A percentile compares a stretch with the other conserved stretches of the same genome.
Conservation (phyloP, 1,140 invertebrate species). For the Lethrus apterus region DNA sequence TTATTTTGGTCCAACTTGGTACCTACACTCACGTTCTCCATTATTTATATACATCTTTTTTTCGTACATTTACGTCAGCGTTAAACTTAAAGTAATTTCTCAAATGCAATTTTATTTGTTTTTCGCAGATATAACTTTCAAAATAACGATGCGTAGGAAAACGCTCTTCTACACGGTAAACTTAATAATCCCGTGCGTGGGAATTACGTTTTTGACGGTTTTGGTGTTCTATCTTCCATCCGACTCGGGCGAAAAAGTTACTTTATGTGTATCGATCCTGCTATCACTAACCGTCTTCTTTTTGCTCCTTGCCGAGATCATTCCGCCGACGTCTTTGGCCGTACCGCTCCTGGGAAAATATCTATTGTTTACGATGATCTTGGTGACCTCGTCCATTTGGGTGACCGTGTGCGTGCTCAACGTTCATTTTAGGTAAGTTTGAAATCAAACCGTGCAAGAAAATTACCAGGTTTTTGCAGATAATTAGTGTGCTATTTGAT, state of each 20-base stretch:
- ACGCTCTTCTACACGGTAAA: constrained; percentile 90
- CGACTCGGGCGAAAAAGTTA: constrained; percentile 90
- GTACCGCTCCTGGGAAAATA: constrained; percentile 97
- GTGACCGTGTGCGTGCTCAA: constrained; percentile 96
- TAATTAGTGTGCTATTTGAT: not conserved
- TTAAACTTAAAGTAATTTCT: no score
- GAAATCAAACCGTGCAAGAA: not conserved
- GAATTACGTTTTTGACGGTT: constrained; percentile 88
- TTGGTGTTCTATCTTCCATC: constrained; percentile 94
- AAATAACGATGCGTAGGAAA: constrained; percentile 87
- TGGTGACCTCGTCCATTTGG: constrained; percentile 94
- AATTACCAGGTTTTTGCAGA: constrained; percentile 1
- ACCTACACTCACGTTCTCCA: no score
- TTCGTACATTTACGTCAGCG: no score
- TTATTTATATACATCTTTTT: no score
- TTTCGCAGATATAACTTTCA: constrained; percentile 86
- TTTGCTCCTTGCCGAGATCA: constrained; percentile 92
- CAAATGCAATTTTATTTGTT: no score
- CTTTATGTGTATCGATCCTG: constrained; percentile 95
- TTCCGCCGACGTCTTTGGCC: constrained; percentile 93
- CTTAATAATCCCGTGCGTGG: constrained; percentile 84
- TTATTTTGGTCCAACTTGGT: no score
- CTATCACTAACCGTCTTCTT: constrained; percentile 98
- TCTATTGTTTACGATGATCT: constrained; percentile 93
- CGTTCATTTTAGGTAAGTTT: constrained; percentile 88